phyloP scores from a whole-genome alignment of 2,888 invertebrate genomes.

The Pyrrhia umbra region DNA sequence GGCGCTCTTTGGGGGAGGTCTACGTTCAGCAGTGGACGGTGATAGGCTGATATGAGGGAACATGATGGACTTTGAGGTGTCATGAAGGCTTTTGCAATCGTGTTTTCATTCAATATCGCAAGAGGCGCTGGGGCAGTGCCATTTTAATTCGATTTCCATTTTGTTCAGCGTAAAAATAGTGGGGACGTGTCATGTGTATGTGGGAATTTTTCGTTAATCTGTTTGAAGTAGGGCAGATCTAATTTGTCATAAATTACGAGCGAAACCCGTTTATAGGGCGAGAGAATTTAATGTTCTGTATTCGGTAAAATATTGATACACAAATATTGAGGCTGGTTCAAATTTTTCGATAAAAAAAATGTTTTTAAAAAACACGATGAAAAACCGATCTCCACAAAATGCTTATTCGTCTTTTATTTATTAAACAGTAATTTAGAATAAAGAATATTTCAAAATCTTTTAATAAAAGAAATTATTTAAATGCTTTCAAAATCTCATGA shows the following conservation, averaged over 20 bases:
- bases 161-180: too few species aligned
- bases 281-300: constrained; percentile 5
- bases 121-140: too few species aligned
- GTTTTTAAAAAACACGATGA: background rate
- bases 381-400: background rate
- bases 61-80: too few species aligned
- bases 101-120: too few species aligned
- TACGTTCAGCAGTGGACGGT: too few species aligned
- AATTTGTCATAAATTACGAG: background rate
- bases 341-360: background rate
- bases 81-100: too few species aligned
- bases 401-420: background rate
- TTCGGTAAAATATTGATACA: constrained; percentile 10
- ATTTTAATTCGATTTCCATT: too few species aligned
- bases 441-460: background rate
- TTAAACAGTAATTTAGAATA: too few species aligned
- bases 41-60: too few species aligned
- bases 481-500: constrained; percentile 21
- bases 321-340: background rate
- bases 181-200: too few species aligned
- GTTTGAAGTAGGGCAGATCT: background rate
- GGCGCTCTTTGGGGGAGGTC: too few species aligned
- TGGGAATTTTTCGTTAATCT: background rate
- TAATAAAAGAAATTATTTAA: background rate
- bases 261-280: background rate